These are phyloP conservation scores for Rhodinocichla rosea DNA, from an alignment of 2,113 vertebrate genomes.

Conservation along the genomic window DNA sequence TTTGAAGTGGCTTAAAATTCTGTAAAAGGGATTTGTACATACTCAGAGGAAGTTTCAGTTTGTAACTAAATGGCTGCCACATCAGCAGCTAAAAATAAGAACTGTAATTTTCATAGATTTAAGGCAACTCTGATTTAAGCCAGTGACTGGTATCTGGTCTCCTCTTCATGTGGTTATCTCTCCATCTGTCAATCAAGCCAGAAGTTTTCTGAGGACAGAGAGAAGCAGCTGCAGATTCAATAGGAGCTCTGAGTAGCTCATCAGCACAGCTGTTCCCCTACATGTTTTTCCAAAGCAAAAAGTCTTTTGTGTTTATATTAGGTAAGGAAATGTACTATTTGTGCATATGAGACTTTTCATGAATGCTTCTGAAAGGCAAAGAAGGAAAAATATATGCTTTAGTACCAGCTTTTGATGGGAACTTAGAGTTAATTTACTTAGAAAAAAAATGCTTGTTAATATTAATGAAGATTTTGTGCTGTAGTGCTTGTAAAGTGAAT, in stretches of 20 bases:
- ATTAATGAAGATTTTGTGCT: background rate
- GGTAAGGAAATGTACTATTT: slow-evolving; percentile 58
- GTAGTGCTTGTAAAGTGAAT: background rate
- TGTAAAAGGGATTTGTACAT: background rate
- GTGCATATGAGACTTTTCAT: background rate
- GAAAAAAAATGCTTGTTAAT: background rate
- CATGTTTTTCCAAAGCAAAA: slow-evolving; percentile 60
- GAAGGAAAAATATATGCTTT: background rate
- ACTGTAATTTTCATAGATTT: background rate
- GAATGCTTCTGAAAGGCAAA: slow-evolving; percentile 16
- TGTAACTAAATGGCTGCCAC: background rate
- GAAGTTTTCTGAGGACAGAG: slow-evolving; percentile 59
- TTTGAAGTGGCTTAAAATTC: background rate
- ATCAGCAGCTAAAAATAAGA: slow-evolving; percentile 20
- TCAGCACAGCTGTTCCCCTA: slow-evolving; percentile 58
- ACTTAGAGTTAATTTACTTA: background rate
- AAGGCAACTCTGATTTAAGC: slow-evolving; percentile 26
- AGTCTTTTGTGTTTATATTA: slow-evolving; percentile 63
- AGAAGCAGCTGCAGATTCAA: slow-evolving; percentile 64
- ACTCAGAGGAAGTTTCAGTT: background rate
- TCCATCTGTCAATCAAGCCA: background rate
- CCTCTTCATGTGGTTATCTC: background rate
- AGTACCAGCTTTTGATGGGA: background rate
- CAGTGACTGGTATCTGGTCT: slow-evolving; percentile 22
- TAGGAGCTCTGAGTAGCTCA: slow-evolving; percentile 55